Evolutionary conservation across 2,888 invertebrate species (phyloP).

Genomic region (Microdon myrmicae): DNA sequence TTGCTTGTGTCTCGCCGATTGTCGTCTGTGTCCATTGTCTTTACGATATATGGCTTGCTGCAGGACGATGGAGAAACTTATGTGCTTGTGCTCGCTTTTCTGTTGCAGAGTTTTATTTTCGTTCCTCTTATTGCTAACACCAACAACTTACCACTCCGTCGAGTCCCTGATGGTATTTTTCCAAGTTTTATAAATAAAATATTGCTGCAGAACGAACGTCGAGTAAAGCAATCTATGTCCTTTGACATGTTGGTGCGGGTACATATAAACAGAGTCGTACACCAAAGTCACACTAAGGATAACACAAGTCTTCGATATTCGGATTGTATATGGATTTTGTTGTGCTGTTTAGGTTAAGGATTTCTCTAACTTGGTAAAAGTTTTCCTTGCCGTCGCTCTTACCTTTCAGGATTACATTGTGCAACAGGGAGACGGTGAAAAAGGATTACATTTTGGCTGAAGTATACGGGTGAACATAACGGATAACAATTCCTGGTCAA

Average conservation of each 20-base stretch:
- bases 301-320: not conserved
- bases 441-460: slow-evolving; percentile 30
- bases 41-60: slow-evolving; percentile 18
- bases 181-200: slow-evolving; percentile 47
- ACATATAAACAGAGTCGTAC: slow-evolving; percentile 39
- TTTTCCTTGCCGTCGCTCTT: not conserved
- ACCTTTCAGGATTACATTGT: slow-evolving; percentile 28
- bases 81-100: slow-evolving; percentile 18
- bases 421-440: slow-evolving; percentile 24
- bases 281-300: slow-evolving; percentile 31
- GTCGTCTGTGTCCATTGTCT: not conserved
- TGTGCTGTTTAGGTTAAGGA: slow-evolving; percentile 4
- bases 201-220: slow-evolving; percentile 29
- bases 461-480: slow-evolving; percentile 21
- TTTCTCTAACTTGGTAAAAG: slow-evolving; percentile 9
- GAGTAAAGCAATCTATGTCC: slow-evolving; percentile 46
- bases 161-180: slow-evolving; percentile 13
- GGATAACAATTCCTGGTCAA: slow-evolving; percentile 49
- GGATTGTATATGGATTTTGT: slow-evolving; percentile 1
- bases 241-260: slow-evolving; percentile 39
- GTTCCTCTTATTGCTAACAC: not conserved
- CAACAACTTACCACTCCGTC: not conserved
- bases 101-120: slow-evolving; percentile 14
- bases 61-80: slow-evolving; percentile 37
- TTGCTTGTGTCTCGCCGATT: no score